Conservation (phyloP, 2,888 invertebrate genomes). For the Autographa gamma region DNA sequence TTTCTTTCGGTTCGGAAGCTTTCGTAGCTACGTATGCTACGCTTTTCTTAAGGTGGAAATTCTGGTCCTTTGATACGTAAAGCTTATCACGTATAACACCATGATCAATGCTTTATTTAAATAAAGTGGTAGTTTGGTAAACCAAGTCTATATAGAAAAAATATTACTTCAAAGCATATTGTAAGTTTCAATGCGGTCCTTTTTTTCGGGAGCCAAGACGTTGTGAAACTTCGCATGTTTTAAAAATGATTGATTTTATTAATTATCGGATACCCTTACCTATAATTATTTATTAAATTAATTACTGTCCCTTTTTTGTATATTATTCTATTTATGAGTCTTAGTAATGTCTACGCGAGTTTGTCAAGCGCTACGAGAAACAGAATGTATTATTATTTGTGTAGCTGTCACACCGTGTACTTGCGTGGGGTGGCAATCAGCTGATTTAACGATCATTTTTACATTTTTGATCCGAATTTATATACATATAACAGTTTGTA, state of each 20-base stretch:
- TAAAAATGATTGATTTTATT: not conserved
- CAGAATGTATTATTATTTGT: not conserved
- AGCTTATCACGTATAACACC: not conserved
- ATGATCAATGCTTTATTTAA: slow-evolving; percentile 9
- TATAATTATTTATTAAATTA: not conserved
- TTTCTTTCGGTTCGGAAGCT: slow-evolving; percentile 17
- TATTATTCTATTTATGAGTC: not conserved
- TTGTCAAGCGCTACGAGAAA: not conserved
- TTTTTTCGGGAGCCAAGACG: not conserved
- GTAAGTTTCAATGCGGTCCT: slow-evolving; percentile 2
- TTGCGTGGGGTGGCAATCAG: slow-evolving; percentile 11
- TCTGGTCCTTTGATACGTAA: not conserved
- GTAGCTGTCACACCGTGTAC: not conserved
- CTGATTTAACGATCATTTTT: slow-evolving; percentile 8
- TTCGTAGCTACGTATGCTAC: not conserved
- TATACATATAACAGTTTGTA: not conserved
- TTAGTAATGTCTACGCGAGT: not conserved
- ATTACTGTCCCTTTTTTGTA: too few species aligned
- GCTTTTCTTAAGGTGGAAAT: not conserved
- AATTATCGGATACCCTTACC: not conserved
- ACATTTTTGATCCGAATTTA: too few species aligned
- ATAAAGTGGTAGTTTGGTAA: not conserved
- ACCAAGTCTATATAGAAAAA: not conserved
- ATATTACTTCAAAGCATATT: slow-evolving; percentile 12
- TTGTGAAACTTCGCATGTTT: not conserved